A percentile compares a stretch with the other conserved stretches of the same genome.
These are phyloP conservation scores for Cyphomyrmex costatus DNA, from an alignment of 1,140 invertebrate genomes.

Conservation along the genomic window DNA sequence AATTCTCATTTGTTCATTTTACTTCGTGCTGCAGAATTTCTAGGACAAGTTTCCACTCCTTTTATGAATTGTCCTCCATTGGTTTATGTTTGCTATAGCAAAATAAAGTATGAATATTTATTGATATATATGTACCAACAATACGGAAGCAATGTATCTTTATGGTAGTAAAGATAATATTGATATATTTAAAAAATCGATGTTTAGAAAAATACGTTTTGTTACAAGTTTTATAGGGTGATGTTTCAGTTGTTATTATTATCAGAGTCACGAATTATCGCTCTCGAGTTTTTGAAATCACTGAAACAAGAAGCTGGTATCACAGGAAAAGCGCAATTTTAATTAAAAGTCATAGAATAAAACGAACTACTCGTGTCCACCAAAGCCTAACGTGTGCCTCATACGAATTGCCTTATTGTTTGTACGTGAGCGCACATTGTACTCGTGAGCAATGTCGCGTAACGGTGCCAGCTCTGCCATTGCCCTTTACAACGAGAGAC, in stretches of 20 bases:
- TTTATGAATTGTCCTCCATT: not conserved
- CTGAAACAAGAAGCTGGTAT: not conserved
- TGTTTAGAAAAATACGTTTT: not conserved
- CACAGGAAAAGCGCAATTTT: not conserved
- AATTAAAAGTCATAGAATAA: conserved; percentile 3
- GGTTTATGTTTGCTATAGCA: not conserved
- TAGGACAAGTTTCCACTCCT: conserved; percentile 26
- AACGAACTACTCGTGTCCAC: conserved; percentile 5
- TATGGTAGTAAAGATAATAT: not conserved
- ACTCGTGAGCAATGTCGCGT: conserved; percentile 22
- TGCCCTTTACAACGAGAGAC: not conserved
- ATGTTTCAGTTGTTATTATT: not conserved
- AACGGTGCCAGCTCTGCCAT: conserved; percentile 33
- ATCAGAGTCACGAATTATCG: not conserved
- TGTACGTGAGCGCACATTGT: conserved; percentile 41
- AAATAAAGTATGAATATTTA: not conserved
- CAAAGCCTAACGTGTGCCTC: conserved; percentile 4
- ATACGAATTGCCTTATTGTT: conserved; percentile 48
- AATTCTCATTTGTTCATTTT: conserved; percentile 16
- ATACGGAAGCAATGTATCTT: not conserved
- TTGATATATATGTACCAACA: not conserved
- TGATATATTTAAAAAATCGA: not conserved
- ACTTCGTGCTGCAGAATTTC: not conserved
- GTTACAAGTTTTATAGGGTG: not conserved
- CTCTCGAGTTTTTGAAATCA: not conserved